Evolutionary conservation across 2,797 vertebrate species (phyloP), one percentile per base, ranked within the genome.

Genomic region (Otolemur crassicaudatus): DNA sequence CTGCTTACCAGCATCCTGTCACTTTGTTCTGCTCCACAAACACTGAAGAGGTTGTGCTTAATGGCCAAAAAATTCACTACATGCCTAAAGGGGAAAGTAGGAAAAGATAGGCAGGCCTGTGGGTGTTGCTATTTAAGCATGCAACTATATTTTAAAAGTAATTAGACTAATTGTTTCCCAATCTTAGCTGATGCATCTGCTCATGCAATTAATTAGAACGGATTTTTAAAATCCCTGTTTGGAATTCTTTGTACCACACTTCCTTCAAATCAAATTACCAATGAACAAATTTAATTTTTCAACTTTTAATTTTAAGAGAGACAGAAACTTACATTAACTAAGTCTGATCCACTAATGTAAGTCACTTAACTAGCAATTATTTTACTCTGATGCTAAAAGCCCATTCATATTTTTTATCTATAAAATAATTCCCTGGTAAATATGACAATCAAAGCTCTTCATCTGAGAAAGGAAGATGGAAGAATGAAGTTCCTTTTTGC

Each of bases 251-350:
- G 92, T 90, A 94, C 89, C 94, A 56, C 40, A 90, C 89, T 97
- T 93, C 73, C 85, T 93, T 77, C 20, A 95, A 91, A 96, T 31
- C 14, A 97, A 96, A 98, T 94, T 92, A 94, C 88, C 82, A 79
- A 94, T 89, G 87, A 92, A 92, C 72, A 98, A 96, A 93, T 72
- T 96, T 96, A 1, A 96, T 97, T 98, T 97, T 96, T 96, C 83
- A 97, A 94, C 85, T 96, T 97, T 96, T 82, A 95, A 95, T 93
- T 96, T 94, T 93, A 91, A 93, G 76, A 91, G 46, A 88, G 72
- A 85, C 77, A 91, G 56, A 95, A 93, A 95, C 76, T 93, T 92
- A 61, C 31, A 92, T 73, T 88, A 97, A 92, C 91, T 88, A 82
- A 91, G 83, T 85, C 89, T 93, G 70, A 93, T 69, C 72, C 58